These are phyloP conservation scores for Odontocerum albicorne DNA, from an alignment of 2,888 invertebrate species.

Conservation along the genomic window DNA sequence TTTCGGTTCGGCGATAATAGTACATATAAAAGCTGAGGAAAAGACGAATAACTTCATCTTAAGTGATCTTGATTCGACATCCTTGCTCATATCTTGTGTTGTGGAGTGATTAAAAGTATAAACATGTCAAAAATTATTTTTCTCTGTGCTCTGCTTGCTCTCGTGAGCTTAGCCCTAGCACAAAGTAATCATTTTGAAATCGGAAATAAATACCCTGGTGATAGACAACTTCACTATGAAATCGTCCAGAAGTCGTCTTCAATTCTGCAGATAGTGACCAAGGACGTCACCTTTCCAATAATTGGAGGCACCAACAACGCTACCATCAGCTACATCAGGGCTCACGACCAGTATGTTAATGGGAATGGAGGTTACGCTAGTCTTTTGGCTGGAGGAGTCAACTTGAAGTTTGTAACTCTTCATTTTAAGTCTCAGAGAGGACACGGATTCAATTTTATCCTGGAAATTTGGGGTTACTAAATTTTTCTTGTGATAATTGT, in stretches of 20 bases:
- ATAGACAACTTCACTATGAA: conserved; percentile 38
- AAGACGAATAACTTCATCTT: too few relatives aligned
- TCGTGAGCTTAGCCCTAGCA: conserved; percentile 25
- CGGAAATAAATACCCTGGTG: conserved; percentile 37
- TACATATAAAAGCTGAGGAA: too few relatives aligned
- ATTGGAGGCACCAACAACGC: conserved; percentile 30
- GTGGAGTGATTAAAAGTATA: too few relatives aligned
- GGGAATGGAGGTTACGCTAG: conserved; percentile 50
- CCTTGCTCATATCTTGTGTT: too few relatives aligned
- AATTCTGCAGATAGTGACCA: conserved; percentile 39
- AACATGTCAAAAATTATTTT: too few relatives aligned
- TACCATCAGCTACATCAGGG: conserved; percentile 44
- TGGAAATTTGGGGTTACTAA: conserved; percentile 46
- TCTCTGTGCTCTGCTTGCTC: too few relatives aligned
- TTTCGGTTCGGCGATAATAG: too few relatives aligned
- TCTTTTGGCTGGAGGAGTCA: conserved; percentile 47
- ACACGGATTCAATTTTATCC: conserved; percentile 47
- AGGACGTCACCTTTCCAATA: conserved; percentile 38
- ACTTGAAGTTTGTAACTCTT: conserved; percentile 42
- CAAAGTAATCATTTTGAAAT: conserved; percentile 38
- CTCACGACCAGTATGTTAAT: conserved; percentile 46
- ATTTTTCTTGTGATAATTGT: too few relatives aligned
- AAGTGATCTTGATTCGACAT: too few relatives aligned
- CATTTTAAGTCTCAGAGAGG: conserved; percentile 50
- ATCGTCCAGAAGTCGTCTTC: conserved; percentile 39